Base-by-base conservation (phyloP, 2,888 invertebrate species). In the Drosophila suboccidentalis region DNA sequence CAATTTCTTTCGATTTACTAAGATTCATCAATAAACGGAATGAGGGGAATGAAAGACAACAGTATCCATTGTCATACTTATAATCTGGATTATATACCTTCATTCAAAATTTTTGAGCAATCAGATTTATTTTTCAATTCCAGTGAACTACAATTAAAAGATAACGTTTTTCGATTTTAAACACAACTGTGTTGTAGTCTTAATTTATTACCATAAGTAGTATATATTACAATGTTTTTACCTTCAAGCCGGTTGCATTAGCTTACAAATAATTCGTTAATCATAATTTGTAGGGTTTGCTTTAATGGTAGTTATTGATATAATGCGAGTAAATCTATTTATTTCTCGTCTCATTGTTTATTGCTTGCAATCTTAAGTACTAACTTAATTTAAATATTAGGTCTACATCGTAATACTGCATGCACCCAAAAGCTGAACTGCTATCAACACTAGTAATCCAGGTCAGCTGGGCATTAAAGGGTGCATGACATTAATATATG, bases 371-470 rank as follows among this genome's bases (percentile, higher is more conserved):
- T 71, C 47, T 47, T 79, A 46, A 11, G 17, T 29, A 39, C 53
- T 60, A 70, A 44, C 62, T 55, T 59, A 54, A 62, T 78, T 54
- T 59, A 41, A 43, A 9, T 26, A 32, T 32, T 32, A 61, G 36
- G 29, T 61, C 29, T 29, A 29, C 8, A 8, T 29, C 13, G 60
- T 81, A 81, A 80, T 82, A 85, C 85, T 85, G 82, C 68, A 78
- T 69, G 55, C 62, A 53, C 41, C 55, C 55, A 46, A 58, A 46
- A 54, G 19, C 13, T 53, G 15, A 67, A 51, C 44, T 46, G 43
- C 43, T 51, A 57, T 58, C 71, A 64, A 67, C 1, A 26, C 26
- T 50, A 76, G 46, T 59, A 19, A 44, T 34, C 46, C 49, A 29
- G 58, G 36, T 68, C 47, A 19, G 19, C 44, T 61, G 15, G 26